These are phyloP conservation scores for Drymonia ruficornis DNA, from an alignment of 2,888 invertebrate species.

Conservation along the genomic window DNA sequence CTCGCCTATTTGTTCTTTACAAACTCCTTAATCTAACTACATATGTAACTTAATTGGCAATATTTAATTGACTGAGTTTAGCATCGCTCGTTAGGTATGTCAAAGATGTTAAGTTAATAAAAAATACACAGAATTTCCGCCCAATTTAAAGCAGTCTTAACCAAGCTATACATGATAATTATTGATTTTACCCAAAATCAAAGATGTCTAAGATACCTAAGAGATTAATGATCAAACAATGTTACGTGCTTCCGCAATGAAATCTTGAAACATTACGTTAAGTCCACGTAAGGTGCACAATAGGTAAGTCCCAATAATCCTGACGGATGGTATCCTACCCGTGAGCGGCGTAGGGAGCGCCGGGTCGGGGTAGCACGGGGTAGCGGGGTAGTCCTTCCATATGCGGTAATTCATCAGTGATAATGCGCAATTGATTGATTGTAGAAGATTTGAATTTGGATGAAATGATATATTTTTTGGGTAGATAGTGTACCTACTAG, in stretches of 20 bases:
- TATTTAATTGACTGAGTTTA: too few relatives aligned
- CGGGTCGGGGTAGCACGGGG: neutral
- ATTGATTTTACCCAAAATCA: too few relatives aligned
- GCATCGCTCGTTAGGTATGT: too few relatives aligned
- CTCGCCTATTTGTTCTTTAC: too few relatives aligned
- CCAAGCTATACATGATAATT: too few relatives aligned
- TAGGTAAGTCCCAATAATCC: slow-evolving; percentile 46
- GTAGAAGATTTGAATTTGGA: slow-evolving; percentile 16
- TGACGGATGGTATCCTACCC: slow-evolving; percentile 44
- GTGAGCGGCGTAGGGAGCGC: slow-evolving; percentile 6
- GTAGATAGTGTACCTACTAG: too few relatives aligned
- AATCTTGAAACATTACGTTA: neutral
- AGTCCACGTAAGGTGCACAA: slow-evolving; percentile 32
- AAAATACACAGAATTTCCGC: too few relatives aligned
- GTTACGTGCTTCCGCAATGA: slow-evolving; percentile 6
- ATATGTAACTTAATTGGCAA: too few relatives aligned
- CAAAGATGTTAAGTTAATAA: too few relatives aligned
- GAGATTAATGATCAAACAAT: neutral
- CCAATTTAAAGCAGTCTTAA: too few relatives aligned
- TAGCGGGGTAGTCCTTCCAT: neutral
- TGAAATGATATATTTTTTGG: neutral
- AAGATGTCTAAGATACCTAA: too few relatives aligned
- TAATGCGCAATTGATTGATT: slow-evolving; percentile 31
- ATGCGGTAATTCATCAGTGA: slow-evolving; percentile 21
- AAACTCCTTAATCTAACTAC: too few relatives aligned